These are phyloP conservation scores for Drosophila hydei DNA, from an alignment of 1,140 invertebrate species.

Conservation along the genomic window DNA sequence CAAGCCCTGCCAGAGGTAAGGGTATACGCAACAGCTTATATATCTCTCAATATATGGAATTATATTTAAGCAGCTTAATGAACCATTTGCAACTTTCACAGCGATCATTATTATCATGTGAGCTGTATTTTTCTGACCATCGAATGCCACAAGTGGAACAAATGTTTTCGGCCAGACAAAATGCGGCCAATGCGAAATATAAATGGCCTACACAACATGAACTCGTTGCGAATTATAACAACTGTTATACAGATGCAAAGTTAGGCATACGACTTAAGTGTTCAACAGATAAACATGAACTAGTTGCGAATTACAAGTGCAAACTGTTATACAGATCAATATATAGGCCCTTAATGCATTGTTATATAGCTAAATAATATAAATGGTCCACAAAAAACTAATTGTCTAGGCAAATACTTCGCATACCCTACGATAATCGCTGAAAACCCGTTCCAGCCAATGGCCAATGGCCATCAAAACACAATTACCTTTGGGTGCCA, in stretches of 20 bases:
- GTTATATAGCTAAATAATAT: too few species aligned
- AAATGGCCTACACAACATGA: constrained; percentile 16
- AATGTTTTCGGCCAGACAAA: constrained; percentile 32
- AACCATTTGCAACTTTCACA: constrained; percentile 80
- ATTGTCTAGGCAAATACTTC: constrained; percentile 22
- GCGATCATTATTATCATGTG: constrained; percentile 72
- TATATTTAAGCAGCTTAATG: constrained; percentile 77
- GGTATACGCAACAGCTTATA: constrained; percentile 37
- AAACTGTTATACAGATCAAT: too few species aligned
- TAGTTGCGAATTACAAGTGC: too few species aligned
- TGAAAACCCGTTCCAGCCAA: constrained; percentile 65
- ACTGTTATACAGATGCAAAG: too few species aligned
- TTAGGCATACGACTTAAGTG: too few species aligned
- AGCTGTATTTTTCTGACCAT: constrained; percentile 68
- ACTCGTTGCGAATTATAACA: too few species aligned
- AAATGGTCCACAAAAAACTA: background rate
- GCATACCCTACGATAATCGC: constrained; percentile 42
- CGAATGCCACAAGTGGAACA: constrained; percentile 73
- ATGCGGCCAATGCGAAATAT: constrained; percentile 21
- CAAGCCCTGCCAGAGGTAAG: background rate
- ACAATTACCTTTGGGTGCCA: constrained; percentile 59
- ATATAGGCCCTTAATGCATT: too few species aligned
- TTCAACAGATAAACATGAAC: too few species aligned
- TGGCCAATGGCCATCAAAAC: constrained; percentile 71
- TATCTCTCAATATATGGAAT: constrained; percentile 27